Conservation (phyloP, 2,888 invertebrate genomes). For the Lithophane ornitopus region DNA sequence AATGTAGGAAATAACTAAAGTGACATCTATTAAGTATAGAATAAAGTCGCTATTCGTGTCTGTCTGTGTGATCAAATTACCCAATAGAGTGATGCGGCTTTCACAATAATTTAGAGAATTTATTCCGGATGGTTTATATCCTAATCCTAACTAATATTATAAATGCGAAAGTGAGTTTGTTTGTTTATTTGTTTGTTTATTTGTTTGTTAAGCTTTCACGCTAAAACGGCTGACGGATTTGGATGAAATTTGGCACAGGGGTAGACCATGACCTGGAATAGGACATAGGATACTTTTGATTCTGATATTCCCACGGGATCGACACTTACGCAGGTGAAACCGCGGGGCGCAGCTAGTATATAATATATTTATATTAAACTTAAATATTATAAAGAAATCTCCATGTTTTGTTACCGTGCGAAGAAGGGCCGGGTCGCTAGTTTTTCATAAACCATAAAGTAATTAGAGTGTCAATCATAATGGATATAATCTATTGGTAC, state of each 20-base stretch:
- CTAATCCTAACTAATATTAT: no score
- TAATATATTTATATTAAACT: neutral
- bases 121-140: no score
- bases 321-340: no score
- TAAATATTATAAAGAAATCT: neutral
- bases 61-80: neutral
- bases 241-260: no score
- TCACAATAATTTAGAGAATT: neutral
- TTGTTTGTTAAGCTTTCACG: no score
- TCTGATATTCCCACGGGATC: no score
- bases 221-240: no score
- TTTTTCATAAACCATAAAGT: neutral
- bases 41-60: neutral
- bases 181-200: no score
- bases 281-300: no score
- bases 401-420: neutral
- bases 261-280: no score
- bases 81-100: neutral
- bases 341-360: no score
- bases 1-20: conserved; percentile 14
- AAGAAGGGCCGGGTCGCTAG: neutral
- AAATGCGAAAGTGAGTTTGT: no score
- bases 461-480: conserved; percentile 20
- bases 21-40: neutral
- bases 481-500: conserved; percentile 7